Percentiles rank a stretch among this genome's conserved stretches.
phyloP scores from a whole-genome alignment of 2,888 invertebrate genomes.

The Trachelus iudaicus region DNA sequence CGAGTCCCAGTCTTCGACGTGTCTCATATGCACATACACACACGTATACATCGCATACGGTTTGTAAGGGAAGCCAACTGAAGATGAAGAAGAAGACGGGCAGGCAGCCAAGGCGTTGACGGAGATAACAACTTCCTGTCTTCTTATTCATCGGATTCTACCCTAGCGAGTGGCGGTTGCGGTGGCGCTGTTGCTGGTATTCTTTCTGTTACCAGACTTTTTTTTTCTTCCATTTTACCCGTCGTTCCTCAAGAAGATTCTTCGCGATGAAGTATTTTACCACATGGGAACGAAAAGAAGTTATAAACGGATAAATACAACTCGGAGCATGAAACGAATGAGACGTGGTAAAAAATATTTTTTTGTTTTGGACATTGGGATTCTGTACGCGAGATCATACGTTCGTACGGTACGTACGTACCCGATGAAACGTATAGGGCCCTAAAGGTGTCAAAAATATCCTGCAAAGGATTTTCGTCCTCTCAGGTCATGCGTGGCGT shows the following conservation, averaged over 20 bases:
- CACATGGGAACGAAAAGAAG: neutral
- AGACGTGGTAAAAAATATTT: neutral
- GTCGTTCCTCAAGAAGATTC: neutral
- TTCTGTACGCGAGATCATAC: neutral
- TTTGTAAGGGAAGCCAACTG: neutral
- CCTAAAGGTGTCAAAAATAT: neutral
- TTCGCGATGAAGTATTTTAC: neutral
- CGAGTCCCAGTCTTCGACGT: neutral
- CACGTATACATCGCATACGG: neutral
- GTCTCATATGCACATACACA: neutral
- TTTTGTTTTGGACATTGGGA: neutral
- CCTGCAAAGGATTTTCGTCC: neutral
- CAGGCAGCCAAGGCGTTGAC: neutral
- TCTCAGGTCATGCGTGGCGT: constrained; percentile 52
- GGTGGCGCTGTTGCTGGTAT: neutral
- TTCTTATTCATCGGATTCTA: neutral
- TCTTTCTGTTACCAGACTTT: neutral
- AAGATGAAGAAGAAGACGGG: neutral
- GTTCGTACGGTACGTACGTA: neutral
- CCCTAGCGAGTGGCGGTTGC: neutral
- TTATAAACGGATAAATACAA: neutral
- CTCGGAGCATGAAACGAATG: neutral
- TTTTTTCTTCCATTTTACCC: neutral
- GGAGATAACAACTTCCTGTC: neutral
- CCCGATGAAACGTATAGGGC: neutral